phyloP scores from a whole-genome alignment of 2,888 invertebrate species.

The Apodemia hepburni region DNA sequence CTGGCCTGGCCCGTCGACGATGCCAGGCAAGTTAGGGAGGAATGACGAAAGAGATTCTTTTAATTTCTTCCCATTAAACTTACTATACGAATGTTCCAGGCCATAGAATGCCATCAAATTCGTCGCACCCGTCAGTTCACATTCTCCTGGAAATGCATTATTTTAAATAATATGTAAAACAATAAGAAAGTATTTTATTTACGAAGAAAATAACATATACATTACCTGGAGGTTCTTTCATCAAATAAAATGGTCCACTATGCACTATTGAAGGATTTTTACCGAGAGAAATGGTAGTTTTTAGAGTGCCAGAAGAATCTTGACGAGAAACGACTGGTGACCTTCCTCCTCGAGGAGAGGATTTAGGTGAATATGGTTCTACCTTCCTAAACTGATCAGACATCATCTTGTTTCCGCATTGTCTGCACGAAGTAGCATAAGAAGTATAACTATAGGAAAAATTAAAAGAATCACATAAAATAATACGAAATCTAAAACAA shows the following conservation, averaged over 20 bases:
- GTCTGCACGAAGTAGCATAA: constrained; percentile 56
- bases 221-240: constrained; percentile 96
- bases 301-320: constrained; percentile 97
- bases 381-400: constrained; percentile 95
- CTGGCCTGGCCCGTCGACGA: constrained; percentile 95
- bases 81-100: constrained; percentile 97
- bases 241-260: constrained; percentile 98
- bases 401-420: constrained; percentile 89
- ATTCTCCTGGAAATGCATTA: constrained; percentile 83
- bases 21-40: constrained; percentile 96
- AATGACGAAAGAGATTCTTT: constrained; percentile 97
- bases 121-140: constrained; percentile 96
- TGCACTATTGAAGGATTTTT: constrained; percentile 98
- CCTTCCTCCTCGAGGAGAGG: constrained; percentile 95
- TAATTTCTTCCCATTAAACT: constrained; percentile 97
- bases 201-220: constrained; percentile 36
- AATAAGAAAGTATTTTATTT: neutral
- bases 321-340: constrained; percentile 97
- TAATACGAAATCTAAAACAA: constrained; percentile 37
- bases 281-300: constrained; percentile 97
- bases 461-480: constrained; percentile 56
- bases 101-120: constrained; percentile 98
- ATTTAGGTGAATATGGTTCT: constrained; percentile 97
- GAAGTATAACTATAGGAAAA: constrained; percentile 61
- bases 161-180: constrained; percentile 16